Evolutionary conservation across 2,797 vertebrate species (phyloP).

Genomic region (Graptemys geographica): DNA sequence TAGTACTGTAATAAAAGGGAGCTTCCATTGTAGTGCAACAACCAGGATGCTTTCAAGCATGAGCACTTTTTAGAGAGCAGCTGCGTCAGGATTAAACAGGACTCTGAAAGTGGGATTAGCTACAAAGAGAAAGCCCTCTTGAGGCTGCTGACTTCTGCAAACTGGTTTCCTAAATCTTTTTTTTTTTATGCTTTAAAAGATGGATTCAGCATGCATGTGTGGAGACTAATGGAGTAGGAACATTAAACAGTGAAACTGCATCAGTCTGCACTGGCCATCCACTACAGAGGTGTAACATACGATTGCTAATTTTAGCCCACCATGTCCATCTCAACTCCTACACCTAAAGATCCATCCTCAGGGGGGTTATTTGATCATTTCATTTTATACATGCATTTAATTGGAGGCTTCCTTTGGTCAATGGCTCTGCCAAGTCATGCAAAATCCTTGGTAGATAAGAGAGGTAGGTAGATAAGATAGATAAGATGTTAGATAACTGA

Average conservation of each 20-base stretch:
- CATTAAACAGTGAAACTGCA: not conserved
- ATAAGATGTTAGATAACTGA: fast-evolving
- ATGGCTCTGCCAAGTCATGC: fast-evolving
- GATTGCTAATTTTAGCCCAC: not conserved
- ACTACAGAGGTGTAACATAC: not conserved
- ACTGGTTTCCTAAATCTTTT: conserved; percentile 14
- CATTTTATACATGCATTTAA: not conserved
- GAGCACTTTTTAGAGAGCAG: conserved; percentile 72
- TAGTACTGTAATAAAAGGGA: conserved; percentile 68
- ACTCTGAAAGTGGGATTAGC: conserved; percentile 71
- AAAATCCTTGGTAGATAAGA: fast-evolving
- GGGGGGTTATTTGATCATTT: not conserved
- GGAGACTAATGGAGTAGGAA: not conserved
- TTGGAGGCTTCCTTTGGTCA: not conserved
- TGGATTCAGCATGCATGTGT: not conserved
- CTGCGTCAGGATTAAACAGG: conserved; percentile 69
- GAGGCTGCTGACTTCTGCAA: conserved; percentile 55
- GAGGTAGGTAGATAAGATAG: fast-evolving
- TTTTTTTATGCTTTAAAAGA: not conserved
- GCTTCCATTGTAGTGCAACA: conserved; percentile 70
- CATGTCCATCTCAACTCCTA: not conserved
- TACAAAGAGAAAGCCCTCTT: conserved; percentile 48
- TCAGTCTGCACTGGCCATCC: not conserved
- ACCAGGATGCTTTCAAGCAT: conserved; percentile 73
- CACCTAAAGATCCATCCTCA: fast-evolving